Conservation (phyloP, 2,113 vertebrate species). For the Oncorhynchus clarkii region DNA sequence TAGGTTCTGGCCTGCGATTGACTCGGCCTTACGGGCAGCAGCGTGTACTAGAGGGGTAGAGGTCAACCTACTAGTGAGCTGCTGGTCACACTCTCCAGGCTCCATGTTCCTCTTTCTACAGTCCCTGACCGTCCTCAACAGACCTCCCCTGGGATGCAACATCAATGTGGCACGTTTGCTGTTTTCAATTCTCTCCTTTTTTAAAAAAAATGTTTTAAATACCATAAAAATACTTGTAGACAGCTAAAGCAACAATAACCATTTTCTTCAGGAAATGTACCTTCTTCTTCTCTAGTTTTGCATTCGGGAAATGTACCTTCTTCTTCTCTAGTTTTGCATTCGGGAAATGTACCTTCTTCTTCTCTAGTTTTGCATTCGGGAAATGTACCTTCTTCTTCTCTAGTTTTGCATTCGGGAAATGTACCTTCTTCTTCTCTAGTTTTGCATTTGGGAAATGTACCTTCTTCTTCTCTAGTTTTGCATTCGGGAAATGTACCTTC, state of each 20-base stretch:
- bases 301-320: background rate
- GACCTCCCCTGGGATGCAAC: slow-evolving; percentile 60
- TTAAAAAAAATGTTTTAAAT: background rate
- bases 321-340: background rate
- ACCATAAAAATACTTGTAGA: no score
- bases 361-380: background rate
- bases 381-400: background rate
- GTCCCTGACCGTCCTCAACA: slow-evolving; percentile 71
- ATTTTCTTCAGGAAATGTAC: background rate
- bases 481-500: background rate
- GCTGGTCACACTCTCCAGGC: slow-evolving; percentile 73
- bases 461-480: background rate
- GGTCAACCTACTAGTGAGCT: slow-evolving; percentile 79
- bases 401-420: background rate
- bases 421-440: background rate
- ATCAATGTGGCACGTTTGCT: slow-evolving; percentile 68
- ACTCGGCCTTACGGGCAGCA: slow-evolving; percentile 65
- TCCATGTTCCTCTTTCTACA: slow-evolving; percentile 79
- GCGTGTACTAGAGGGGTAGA: slow-evolving; percentile 69
- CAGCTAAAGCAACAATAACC: background rate
- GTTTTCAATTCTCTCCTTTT: background rate
- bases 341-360: background rate
- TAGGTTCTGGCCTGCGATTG: slow-evolving; percentile 81
- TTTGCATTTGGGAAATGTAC: no score
- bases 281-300: background rate